A percentile compares a stretch with the other conserved stretches of the same genome.
These are phyloP conservation scores for Drosophila affinis DNA, from an alignment of 2,888 invertebrate genomes.

Conservation along the genomic window DNA sequence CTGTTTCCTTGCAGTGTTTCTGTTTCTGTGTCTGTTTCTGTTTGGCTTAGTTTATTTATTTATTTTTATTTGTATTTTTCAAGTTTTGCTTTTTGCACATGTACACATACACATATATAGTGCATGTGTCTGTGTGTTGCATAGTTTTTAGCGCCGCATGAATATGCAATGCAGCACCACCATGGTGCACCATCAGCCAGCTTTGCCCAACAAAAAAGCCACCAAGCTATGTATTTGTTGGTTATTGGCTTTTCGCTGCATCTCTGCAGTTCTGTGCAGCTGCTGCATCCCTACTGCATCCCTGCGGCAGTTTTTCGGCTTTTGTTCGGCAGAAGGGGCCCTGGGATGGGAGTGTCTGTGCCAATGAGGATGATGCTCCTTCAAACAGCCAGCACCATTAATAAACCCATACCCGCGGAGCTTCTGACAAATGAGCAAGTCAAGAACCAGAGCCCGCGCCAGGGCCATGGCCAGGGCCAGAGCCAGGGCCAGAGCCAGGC, in stretches of 20 bases:
- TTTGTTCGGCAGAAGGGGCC: constrained; percentile 18
- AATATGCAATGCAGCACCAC: constrained; percentile 50
- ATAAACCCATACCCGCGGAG: constrained; percentile 33
- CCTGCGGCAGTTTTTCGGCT: constrained; percentile 47
- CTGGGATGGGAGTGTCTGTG: neutral
- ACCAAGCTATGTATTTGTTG: constrained; percentile 27
- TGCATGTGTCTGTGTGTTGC: constrained; percentile 37
- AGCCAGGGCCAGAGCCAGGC: neutral
- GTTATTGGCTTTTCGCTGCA: constrained; percentile 31
- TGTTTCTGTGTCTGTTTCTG: neutral
- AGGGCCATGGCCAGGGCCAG: neutral
- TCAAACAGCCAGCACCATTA: constrained; percentile 37
- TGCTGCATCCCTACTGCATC: constrained; percentile 37
- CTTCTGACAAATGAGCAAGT: constrained; percentile 46
- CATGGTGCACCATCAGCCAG: constrained; percentile 23
- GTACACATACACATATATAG: too few relatives aligned
- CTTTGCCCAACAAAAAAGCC: constrained; percentile 27
- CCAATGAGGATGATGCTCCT: neutral
- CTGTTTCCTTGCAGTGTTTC: neutral
- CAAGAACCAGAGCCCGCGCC: neutral
- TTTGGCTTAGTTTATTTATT: neutral
- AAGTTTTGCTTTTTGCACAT: neutral
- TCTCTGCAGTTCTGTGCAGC: constrained; percentile 12
- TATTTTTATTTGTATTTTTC: neutral
- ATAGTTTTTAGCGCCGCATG: constrained; percentile 48